phyloP scores from a whole-genome alignment of 2,888 invertebrate species.

The Apotomis capreana region DNA sequence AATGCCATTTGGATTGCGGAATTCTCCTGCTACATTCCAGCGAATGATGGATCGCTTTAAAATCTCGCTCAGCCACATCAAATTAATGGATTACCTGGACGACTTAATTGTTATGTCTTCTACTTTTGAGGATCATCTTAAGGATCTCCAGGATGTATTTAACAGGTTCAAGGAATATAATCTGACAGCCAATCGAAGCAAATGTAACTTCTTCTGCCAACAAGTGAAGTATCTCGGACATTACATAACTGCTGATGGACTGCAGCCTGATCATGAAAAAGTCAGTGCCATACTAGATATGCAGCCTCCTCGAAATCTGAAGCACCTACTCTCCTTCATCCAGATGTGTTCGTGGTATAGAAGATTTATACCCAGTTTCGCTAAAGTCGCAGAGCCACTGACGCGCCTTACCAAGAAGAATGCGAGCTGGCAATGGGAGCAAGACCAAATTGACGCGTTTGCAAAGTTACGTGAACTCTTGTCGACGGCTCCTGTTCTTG shows the following conservation, averaged over 20 bases:
- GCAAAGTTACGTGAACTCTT: no score
- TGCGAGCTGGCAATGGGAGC: no score
- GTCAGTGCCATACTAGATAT: not conserved
- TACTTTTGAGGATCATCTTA: not conserved
- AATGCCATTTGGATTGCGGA: constrained; percentile 7
- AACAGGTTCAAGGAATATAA: not conserved
- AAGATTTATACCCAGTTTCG: constrained; percentile 2
- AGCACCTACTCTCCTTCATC: constrained; percentile 16
- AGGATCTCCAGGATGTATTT: constrained; percentile 6
- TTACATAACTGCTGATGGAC: not conserved
- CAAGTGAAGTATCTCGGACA: constrained; percentile 2
- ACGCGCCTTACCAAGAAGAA: constrained; percentile 10
- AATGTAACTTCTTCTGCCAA: constrained; percentile 9
- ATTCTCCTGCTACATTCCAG: not conserved
- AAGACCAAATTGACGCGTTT: no score
- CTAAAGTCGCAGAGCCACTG: constrained; percentile 1
- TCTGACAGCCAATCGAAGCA: constrained; percentile 1
- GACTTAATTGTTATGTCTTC: not conserved
- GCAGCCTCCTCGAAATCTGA: not conserved
- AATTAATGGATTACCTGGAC: not conserved
- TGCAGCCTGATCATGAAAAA: constrained; percentile 12
- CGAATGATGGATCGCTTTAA: no score
- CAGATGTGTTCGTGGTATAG: constrained; percentile 20
- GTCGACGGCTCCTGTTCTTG: no score
- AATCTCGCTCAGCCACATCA: no score